Conservation (phyloP, 2,888 invertebrate species). For the Hoplodrina ambigua region DNA sequence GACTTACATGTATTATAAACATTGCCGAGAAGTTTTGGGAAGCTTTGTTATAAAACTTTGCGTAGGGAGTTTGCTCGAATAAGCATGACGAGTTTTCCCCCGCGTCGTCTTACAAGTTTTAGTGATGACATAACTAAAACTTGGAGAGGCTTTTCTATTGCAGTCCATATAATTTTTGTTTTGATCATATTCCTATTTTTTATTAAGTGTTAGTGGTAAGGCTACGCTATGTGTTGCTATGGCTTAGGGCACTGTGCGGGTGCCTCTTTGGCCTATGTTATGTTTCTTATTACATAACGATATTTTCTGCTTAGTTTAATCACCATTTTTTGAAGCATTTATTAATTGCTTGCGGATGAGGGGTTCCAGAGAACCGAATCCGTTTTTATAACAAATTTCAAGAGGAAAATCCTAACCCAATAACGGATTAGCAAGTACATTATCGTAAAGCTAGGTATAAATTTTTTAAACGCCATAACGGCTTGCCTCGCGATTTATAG, state of each 20-base stretch:
- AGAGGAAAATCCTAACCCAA: background rate
- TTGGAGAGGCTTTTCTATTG: background rate
- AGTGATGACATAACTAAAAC: background rate
- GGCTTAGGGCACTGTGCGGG: no score
- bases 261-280: no score
- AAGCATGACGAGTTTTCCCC: background rate
- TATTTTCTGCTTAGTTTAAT: background rate
- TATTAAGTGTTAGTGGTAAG: no score
- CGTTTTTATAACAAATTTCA: background rate
- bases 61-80: background rate
- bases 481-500: constrained; percentile 49
- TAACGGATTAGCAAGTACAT: background rate
- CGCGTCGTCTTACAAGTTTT: no score
- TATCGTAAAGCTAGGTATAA: background rate
- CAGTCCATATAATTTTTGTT: background rate
- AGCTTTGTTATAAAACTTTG: constrained; percentile 24
- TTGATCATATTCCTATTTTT: no score
- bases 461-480: constrained; percentile 31
- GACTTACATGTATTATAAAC: constrained; percentile 77
- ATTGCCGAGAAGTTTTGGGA: constrained; percentile 63
- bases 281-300: background rate
- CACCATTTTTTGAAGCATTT: background rate
- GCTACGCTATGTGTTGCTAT: no score
- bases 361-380: background rate
- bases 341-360: background rate